Conservation (phyloP, 2,888 invertebrate species). For the Brassicogethes aeneus region DNA sequence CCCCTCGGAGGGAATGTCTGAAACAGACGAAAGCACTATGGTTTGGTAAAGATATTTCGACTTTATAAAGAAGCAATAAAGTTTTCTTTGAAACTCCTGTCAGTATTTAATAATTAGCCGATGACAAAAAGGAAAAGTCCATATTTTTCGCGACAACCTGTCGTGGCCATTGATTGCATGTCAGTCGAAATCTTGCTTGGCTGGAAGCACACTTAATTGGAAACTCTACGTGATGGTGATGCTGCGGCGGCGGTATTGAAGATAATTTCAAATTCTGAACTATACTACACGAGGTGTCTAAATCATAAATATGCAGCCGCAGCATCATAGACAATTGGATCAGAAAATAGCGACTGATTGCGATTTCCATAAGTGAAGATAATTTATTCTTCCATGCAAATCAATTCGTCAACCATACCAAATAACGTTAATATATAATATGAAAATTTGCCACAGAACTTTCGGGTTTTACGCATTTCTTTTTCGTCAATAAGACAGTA, state of each 20-base stretch:
- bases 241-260: not conserved
- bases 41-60: too few species aligned
- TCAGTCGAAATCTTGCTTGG: slow-evolving; percentile 15
- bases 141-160: slow-evolving; percentile 18
- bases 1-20: too few species aligned
- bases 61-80: too few species aligned
- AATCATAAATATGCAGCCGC: slow-evolving; percentile 27
- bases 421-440: too few species aligned
- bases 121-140: slow-evolving; percentile 15
- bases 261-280: slow-evolving; percentile 21
- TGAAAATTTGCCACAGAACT: too few species aligned
- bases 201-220: slow-evolving; percentile 17
- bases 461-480: too few species aligned
- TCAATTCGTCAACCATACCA: slow-evolving; percentile 22
- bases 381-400: slow-evolving; percentile 27
- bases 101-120: not conserved
- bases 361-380: slow-evolving; percentile 30
- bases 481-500: too few species aligned
- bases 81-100: not conserved
- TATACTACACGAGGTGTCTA: slow-evolving; percentile 20
- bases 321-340: slow-evolving; percentile 20
- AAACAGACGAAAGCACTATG: too few species aligned
- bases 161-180: slow-evolving; percentile 19
- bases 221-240: not conserved
- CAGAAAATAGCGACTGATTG: slow-evolving; percentile 28